A percentile compares a stretch with the other conserved stretches of the same genome.
phyloP scores from a whole-genome alignment of 2,888 invertebrate genomes.

The Limnephilus auricula region DNA sequence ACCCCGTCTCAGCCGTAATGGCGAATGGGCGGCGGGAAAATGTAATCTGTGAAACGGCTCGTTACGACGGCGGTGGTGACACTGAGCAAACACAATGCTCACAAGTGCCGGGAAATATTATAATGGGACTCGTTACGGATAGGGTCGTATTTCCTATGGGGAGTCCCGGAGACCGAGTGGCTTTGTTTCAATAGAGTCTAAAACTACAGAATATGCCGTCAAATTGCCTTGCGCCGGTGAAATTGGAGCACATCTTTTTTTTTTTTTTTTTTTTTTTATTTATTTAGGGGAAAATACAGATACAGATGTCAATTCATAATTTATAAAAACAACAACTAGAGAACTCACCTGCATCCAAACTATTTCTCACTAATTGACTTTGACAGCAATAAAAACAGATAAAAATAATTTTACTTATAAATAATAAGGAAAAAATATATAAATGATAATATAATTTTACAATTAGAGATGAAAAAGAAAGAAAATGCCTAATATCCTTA shows the following conservation, averaged over 20 bases:
- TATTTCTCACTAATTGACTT: too few relatives aligned
- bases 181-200: conserved; percentile 1
- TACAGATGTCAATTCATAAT: too few relatives aligned
- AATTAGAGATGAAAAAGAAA: too few relatives aligned
- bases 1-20: conserved; percentile 45
- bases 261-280: too few relatives aligned
- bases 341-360: too few relatives aligned
- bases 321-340: too few relatives aligned
- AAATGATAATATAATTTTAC: too few relatives aligned
- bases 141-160: conserved; percentile 4
- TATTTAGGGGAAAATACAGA: too few relatives aligned
- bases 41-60: conserved; percentile 53
- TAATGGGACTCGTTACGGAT: conserved; percentile 43
- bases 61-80: conserved; percentile 47
- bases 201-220: not conserved
- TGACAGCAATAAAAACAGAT: too few relatives aligned
- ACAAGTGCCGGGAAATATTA: conserved; percentile 41
- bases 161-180: not conserved
- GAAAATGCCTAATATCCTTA: too few relatives aligned
- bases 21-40: conserved; percentile 22
- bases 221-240: not conserved
- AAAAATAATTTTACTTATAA: too few relatives aligned
- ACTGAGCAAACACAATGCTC: conserved; percentile 50
- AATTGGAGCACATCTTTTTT: not conserved
- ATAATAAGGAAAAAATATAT: too few relatives aligned